Conservation (phyloP, 2,888 invertebrate species). For the Lomographa bimaculata region DNA sequence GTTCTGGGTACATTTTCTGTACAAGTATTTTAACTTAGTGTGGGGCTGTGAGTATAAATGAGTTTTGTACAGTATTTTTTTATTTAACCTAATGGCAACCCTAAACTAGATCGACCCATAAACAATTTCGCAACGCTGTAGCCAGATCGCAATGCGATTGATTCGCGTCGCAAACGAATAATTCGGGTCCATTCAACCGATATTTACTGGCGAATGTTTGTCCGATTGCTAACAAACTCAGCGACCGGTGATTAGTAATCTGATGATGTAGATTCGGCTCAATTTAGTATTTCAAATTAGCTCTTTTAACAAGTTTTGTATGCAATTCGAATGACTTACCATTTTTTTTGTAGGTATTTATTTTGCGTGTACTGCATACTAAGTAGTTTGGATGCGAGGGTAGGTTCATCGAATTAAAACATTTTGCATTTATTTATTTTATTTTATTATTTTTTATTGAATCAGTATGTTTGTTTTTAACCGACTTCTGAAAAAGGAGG, state of each 20-base stretch:
- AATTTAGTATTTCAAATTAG: neutral
- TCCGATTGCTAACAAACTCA: constrained; percentile 20
- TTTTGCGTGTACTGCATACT: too few species aligned
- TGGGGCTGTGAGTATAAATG: too few species aligned
- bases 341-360: too few species aligned
- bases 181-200: constrained; percentile 18
- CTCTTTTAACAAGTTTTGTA: neutral
- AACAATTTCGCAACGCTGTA: constrained; percentile 16
- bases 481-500: too few species aligned
- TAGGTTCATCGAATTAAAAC: too few species aligned
- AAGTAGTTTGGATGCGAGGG: too few species aligned
- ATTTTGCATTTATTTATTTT: too few species aligned
- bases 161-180: constrained; percentile 22
- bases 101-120: constrained; percentile 7
- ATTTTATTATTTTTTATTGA: too few species aligned
- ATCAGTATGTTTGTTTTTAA: too few species aligned
- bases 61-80: too few species aligned
- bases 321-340: neutral
- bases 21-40: too few species aligned
- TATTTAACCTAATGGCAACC: neutral
- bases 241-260: constrained; percentile 20
- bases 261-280: neutral
- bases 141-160: constrained; percentile 20
- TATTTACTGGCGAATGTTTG: constrained; percentile 20
- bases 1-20: too few species aligned